Evolutionary conservation across 2,888 invertebrate species (phyloP), one percentile per base, ranked within the genome.

Genomic region (Sphaerophoria rueppellii): DNA sequence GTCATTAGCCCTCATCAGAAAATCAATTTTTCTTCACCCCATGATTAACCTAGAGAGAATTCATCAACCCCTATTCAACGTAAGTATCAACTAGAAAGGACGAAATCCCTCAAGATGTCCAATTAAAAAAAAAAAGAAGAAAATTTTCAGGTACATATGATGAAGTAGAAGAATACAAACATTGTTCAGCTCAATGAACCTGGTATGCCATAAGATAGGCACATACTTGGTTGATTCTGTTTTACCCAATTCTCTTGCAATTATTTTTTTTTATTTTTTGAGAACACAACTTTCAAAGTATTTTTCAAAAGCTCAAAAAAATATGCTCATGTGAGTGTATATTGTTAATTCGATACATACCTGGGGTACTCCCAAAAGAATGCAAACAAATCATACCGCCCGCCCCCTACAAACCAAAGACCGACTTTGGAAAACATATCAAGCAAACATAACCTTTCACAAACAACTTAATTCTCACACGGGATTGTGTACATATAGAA

Each of bases 211-310:
- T 24, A 2, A 2, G 24, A 2, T 2, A 2, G 24, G 24, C 2
- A 24, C 24, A 1, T 24, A 24, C 24, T 2, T 24, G 2, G 24
- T 24, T 24, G 24, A 24, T 24, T 24, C 24, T 24, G 1, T 24
- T 24, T 24, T 24, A 61, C 69, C 16, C 69, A 11, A 46, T 54
- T 16, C 40, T 61, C 61, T 50, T 75, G 71, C 76, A 76, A 71
- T 76, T 81, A 7, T 76, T 81, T 61, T 76, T 71, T 80, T 71
- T 61, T 76, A 65, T 80, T 71, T 65, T 75, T 7, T 2, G 6
- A 63, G 63, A 63, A 48, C 34, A 63, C 46, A 63, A 48, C 48
- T 34, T 43, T 43, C 9, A 6, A 43, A 43, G 12, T 11, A 43
- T 9, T 43, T 43, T 12, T 43, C 7, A 43, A 24, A 60, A 24